These are phyloP conservation scores for Beroe forskalii DNA, from an alignment of 37 sponge, comb jelly and placozoan species.

Conservation along the genomic window DNA sequence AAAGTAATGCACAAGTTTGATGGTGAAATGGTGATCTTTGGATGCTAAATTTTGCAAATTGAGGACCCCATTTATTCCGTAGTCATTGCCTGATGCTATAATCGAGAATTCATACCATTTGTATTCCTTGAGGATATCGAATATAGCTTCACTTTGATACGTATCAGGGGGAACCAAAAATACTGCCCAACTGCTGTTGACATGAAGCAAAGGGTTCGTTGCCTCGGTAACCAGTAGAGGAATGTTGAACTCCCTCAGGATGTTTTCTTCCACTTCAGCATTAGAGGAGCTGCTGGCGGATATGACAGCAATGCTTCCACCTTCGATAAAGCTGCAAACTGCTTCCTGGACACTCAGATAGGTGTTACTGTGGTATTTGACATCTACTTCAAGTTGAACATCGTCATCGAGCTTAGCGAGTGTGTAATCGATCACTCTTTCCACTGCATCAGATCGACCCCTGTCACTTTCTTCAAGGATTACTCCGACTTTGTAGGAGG, in stretches of 20 bases:
- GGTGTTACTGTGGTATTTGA: background rate
- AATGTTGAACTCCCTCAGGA: background rate
- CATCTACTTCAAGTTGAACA: background rate
- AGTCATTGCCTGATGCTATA: background rate
- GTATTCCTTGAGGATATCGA: constrained; percentile 5
- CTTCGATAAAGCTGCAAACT: background rate
- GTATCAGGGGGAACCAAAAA: background rate
- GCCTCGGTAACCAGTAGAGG: background rate
- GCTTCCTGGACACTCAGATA: background rate
- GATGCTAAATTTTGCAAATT: constrained; percentile 4
- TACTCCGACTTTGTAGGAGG: background rate
- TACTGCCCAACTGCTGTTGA: background rate
- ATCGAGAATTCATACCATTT: constrained; percentile 23
- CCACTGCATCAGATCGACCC: background rate
- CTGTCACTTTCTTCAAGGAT: background rate
- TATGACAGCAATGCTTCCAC: background rate
- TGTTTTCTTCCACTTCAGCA: background rate
- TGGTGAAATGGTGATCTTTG: background rate
- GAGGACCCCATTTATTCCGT: constrained; percentile 1
- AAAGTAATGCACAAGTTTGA: constrained; percentile 9
- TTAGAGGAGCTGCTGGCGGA: too few species aligned
- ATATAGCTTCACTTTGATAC: constrained; percentile 30
- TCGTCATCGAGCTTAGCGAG: background rate
- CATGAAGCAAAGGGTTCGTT: constrained; percentile 11
- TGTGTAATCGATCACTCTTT: background rate